phyloP scores from a whole-genome alignment of 30 jellyfish, hydroid and myxozoan genomes.

The Chrysaora quinquecirrha region DNA sequence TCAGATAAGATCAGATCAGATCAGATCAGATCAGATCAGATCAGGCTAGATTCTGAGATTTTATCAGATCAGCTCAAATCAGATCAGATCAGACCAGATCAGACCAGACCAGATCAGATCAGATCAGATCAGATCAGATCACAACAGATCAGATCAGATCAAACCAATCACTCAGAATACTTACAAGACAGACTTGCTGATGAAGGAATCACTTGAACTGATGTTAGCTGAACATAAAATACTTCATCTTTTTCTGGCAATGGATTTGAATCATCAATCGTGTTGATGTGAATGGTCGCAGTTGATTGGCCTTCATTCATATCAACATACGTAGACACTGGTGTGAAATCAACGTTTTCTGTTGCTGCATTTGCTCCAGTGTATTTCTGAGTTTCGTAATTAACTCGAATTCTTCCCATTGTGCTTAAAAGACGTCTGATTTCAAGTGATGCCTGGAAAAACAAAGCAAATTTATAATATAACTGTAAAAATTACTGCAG shows the following conservation, averaged over 20 bases:
- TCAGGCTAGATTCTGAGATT: no score
- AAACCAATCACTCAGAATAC: no score
- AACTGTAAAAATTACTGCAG: no score
- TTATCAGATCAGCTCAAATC: no score
- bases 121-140: no score
- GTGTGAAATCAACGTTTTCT: slow-evolving; percentile 67
- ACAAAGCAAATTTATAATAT: neutral
- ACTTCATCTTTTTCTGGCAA: slow-evolving; percentile 73
- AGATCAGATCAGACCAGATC: no score
- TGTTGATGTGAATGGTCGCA: slow-evolving; percentile 41
- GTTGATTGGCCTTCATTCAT: slow-evolving; percentile 78
- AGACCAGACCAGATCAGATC: no score
- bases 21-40: no score
- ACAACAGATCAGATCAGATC: no score
- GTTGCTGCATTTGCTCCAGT: slow-evolving; percentile 73
- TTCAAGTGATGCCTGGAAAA: slow-evolving; percentile 50
- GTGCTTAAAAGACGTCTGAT: slow-evolving; percentile 80
- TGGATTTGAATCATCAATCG: slow-evolving; percentile 67
- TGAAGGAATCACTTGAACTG: slow-evolving; percentile 34
- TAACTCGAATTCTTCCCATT: slow-evolving; percentile 76
- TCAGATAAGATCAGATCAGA: no score
- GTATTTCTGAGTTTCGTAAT: slow-evolving; percentile 60
- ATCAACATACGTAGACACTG: slow-evolving; percentile 72
- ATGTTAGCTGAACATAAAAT: slow-evolving; percentile 68
- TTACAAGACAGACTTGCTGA: slow-evolving; percentile 28